phyloP scores from a whole-genome alignment of 2,797 vertebrate species.

The Nothura maculosa region DNA sequence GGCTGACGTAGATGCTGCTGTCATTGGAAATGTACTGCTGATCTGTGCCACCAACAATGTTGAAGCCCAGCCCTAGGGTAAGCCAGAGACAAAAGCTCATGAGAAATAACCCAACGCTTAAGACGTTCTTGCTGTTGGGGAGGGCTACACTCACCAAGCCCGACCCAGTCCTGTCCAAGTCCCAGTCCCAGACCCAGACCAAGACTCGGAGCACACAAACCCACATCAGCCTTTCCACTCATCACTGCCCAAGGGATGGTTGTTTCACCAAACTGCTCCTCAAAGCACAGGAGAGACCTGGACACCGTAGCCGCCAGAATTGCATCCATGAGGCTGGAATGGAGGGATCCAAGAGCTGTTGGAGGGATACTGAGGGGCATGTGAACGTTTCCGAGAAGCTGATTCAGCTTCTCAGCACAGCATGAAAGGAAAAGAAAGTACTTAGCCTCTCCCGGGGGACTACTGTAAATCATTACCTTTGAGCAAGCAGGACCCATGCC shows the following conservation, averaged over 20 bases:
- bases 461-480: not conserved
- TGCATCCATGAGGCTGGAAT: not conserved
- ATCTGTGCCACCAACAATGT: constrained; percentile 96
- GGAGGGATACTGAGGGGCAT: not conserved
- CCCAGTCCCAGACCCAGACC: too few species aligned
- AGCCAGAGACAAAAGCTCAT: constrained; percentile 61
- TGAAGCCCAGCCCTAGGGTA: constrained; percentile 94
- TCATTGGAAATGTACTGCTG: constrained; percentile 91
- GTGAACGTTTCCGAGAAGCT: accelerated
- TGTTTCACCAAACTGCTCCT: not conserved
- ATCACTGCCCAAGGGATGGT: not conserved
- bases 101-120: constrained; percentile 30
- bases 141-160: not conserved
- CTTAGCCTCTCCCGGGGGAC: not conserved
- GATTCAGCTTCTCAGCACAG: not conserved
- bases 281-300: not conserved
- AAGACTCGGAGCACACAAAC: not conserved
- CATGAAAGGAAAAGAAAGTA: not conserved
- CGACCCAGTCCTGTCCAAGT: accelerated
- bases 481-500: not conserved
- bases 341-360: not conserved
- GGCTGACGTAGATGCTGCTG: constrained; percentile 93
- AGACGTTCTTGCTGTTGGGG: not conserved
- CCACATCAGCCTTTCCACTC: not conserved
- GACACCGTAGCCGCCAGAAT: not conserved